phyloP scores from a whole-genome alignment of 2,113 vertebrate genomes.

The Irena cyanogastra region DNA sequence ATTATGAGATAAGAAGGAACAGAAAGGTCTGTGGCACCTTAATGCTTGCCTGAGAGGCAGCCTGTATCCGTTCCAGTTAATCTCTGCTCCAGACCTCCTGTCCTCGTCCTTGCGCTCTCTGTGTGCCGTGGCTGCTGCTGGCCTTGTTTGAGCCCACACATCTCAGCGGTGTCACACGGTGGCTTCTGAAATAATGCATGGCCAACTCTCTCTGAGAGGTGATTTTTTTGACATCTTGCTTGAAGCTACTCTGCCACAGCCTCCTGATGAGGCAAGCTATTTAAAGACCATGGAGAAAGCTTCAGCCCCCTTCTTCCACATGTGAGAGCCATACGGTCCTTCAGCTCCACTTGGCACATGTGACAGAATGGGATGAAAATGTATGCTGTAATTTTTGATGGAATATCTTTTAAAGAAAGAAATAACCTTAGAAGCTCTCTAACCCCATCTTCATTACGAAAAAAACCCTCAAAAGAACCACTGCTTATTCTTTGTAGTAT shows the following conservation, averaged over 20 bases:
- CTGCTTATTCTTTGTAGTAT: neutral
- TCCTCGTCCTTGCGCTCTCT: neutral
- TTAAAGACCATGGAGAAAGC: neutral
- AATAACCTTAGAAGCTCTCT: neutral
- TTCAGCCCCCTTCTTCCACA: neutral
- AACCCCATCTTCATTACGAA: neutral
- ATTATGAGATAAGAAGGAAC: neutral
- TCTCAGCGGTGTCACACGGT: rapidly evolving
- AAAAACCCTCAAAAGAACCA: neutral
- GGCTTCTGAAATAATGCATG: neutral
- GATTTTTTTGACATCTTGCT: neutral
- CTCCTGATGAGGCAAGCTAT: neutral
- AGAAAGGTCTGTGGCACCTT: neutral
- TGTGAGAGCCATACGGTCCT: rapidly evolving
- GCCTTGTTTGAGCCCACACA: neutral
- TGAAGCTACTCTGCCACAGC: neutral
- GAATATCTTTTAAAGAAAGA: neutral
- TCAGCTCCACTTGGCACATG: neutral
- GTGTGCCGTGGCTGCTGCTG: rapidly evolving
- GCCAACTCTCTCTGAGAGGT: neutral
- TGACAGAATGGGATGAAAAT: neutral
- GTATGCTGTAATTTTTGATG: neutral
- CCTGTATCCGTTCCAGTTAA: rapidly evolving
- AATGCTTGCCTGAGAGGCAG: neutral
- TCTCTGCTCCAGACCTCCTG: neutral